A percentile compares a stretch with the other conserved stretches of the same genome.
Evolutionary conservation across 2,797 vertebrate genomes (phyloP).

Genomic region (Girardinus metallicus): DNA sequence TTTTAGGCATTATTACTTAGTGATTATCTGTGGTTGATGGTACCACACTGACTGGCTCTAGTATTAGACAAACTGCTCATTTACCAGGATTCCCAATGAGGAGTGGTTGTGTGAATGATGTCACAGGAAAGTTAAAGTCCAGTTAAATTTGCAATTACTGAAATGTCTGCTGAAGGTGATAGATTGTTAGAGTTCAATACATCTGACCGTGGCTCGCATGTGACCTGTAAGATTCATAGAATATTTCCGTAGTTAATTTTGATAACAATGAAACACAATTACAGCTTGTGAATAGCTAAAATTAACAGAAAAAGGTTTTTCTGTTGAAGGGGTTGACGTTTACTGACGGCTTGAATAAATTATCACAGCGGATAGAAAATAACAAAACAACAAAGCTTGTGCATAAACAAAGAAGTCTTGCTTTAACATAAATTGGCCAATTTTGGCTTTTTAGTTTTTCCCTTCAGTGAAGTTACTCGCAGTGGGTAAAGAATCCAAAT

Average conservation of each 20-base stretch:
- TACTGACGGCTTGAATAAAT: not conserved
- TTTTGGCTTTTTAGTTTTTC: too few relatives aligned
- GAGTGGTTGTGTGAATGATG: not conserved
- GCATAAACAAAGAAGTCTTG: not conserved
- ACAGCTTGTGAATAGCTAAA: not conserved
- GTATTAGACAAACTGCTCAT: not conserved
- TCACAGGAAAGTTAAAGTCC: not conserved
- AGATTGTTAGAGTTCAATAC: too few relatives aligned
- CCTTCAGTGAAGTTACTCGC: too few relatives aligned
- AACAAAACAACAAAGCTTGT: not conserved
- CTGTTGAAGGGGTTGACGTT: not conserved
- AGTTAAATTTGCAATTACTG: too few relatives aligned
- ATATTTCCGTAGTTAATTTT: too few relatives aligned
- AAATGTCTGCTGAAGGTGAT: too few relatives aligned
- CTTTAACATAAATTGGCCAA: not conserved
- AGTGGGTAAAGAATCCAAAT: not conserved
- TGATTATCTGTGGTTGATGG: not conserved
- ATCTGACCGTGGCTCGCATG: too few relatives aligned
- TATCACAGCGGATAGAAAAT: not conserved
- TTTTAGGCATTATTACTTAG: too few relatives aligned
- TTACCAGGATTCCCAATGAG: not conserved
- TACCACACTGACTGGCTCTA: not conserved
- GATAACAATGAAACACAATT: too few relatives aligned
- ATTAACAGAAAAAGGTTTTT: not conserved
- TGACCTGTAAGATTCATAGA: too few relatives aligned